Base-by-base conservation (phyloP, 2,888 invertebrate species). In the Melieria crassipennis region DNA sequence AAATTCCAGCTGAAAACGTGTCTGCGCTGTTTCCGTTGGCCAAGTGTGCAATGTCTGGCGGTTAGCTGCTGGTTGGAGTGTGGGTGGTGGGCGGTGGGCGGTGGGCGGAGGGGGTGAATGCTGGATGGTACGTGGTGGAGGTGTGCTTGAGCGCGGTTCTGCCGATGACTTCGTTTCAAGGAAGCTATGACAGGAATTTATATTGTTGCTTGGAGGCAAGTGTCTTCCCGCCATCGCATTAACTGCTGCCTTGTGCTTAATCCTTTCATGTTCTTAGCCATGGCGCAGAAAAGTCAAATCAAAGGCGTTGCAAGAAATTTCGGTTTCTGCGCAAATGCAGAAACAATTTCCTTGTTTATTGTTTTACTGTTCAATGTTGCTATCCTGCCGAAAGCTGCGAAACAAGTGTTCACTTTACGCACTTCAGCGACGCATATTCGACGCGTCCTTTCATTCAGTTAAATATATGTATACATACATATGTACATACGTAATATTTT, bases 251-350 rank as follows among this genome's bases (percentile, higher is more conserved):
- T 62, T 42, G 52, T 69, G 55, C 55, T 55, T 62, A 69, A 69
- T 69, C 60, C 68, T 69, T 69, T 69, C 52, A 69, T 55, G 69
- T 69, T 52, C 56, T 56, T 69, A 69, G 55, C 69, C 46, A 62
- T 62, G 46, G 30, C 50, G 46, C 45, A 60, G 61, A 62, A 55
- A 55, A 61, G 62, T 65, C 65, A 65, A 61, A 69, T 65, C 65
- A 65, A 65, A 65, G 57, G 65, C 56, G 47, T 46, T 9, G 30
- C 7, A 11, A 10, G 16, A 66, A 66, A 58, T 47, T 58, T 66
- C 42, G 48, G 30, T 58, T 58, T 56, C n/a, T 6, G 43, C 43
- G 64, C 50, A 50, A 63, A 64, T 64, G 50, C 52, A 7, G n/a
- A n/a, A 5, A 7, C 57, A 16, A 16, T 57, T 57, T 57, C 4